These are phyloP conservation scores for Meiosimyza platycephala DNA, from an alignment of 2,888 invertebrate genomes.

Conservation along the genomic window DNA sequence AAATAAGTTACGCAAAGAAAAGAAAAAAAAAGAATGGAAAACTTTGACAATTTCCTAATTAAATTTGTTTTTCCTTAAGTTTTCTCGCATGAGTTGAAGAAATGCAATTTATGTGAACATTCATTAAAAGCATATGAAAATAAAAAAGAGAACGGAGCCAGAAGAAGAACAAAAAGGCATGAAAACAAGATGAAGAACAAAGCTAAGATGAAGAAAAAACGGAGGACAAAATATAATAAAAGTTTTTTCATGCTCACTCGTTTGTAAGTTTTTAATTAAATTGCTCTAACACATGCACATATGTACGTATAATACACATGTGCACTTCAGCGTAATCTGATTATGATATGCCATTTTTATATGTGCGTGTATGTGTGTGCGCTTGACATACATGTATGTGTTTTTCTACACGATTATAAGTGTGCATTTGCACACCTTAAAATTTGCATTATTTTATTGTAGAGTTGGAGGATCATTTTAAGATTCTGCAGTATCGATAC, in stretches of 20 bases:
- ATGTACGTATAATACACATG: too few relatives aligned
- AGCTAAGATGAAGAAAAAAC: constrained; percentile 22
- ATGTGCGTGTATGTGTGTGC: too few relatives aligned
- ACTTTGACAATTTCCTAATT: constrained; percentile 45
- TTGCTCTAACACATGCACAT: neutral
- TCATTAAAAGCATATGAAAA: neutral
- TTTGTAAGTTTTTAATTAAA: constrained; percentile 30
- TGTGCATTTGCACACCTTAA: too few relatives aligned
- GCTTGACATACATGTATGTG: too few relatives aligned
- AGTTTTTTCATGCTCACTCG: constrained; percentile 10
- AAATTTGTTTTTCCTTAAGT: constrained; percentile 41
- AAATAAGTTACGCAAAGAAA: constrained; percentile 18
- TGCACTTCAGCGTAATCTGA: too few relatives aligned
- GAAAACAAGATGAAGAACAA: constrained; percentile 11
- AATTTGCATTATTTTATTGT: too few relatives aligned
- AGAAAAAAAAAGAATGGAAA: constrained; percentile 24
- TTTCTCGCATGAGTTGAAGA: constrained; percentile 31
- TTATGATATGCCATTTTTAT: too few relatives aligned
- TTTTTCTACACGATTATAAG: too few relatives aligned
- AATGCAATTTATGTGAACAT: constrained; percentile 15
- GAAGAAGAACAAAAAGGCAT: neutral
- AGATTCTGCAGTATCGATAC: too few relatives aligned
- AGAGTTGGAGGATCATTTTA: too few relatives aligned
- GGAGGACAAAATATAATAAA: constrained; percentile 10
- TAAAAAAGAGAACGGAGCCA: constrained; percentile 26